Base-by-base conservation (phyloP, 2,888 invertebrate species). In the Tuberolachnus salignus region DNA sequence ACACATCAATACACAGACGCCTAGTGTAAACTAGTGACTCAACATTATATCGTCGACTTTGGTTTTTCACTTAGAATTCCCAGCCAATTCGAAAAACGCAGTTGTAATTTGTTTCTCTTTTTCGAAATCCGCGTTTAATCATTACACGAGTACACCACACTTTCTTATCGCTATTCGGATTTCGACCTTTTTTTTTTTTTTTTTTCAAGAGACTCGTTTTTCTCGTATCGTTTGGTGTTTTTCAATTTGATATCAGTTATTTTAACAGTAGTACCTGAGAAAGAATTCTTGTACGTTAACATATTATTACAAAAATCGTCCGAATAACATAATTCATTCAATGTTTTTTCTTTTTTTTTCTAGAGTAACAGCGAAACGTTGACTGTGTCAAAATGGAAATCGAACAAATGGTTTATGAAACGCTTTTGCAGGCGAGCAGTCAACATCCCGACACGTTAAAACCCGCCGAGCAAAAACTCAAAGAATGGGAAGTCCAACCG, bases 401-500 rank as follows among this genome's bases (percentile, higher is more conserved):
- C 19, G 81, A 80, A 73, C 80, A 82, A 59, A 82, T 83, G 10
- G 82, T 82, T 16, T 82, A 83, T 9, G 73, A 90, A 84, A 90
- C 94, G 71, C 87, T 97, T 51, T 91, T 92, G 84, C 89, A 91
- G 84, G 96, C 95, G 44, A 91, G 94, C 80, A 95, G 93, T 86
- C 94, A 95, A 86, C 91, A 94, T 86, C 89, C 93, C 16, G 91
- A 90, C 82, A 87, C 94, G 59, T 87, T 97, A 78, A 95, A 95
- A 86, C 92, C 93, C 59, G 96, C 97, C 44, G 96, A 95, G 86
- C 90, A 91, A 82, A 94, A 93, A 84, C 88, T 97, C 26, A 89
- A 90, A 83, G 91, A 92, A 88, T 96, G 96, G 95, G 96, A 97
- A 87, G 91, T 89, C 42, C 92, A 94, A 85, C 91, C 93, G 46